phyloP scores from a whole-genome alignment of 2,113 vertebrate species.

The Notothenia rossii region DNA sequence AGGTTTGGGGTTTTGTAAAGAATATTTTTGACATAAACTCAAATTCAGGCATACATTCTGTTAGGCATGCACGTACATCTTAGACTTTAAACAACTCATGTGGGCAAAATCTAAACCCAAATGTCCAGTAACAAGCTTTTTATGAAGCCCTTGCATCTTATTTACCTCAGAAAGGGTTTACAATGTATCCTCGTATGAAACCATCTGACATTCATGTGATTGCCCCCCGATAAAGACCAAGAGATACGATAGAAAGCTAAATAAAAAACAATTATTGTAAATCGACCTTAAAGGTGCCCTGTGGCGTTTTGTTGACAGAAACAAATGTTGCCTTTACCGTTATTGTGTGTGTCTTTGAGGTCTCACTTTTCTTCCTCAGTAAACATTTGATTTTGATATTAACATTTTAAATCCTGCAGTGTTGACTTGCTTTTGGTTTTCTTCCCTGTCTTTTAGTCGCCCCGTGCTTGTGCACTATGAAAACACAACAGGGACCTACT shows the following conservation, averaged over 20 bases:
- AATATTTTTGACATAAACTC: too few species aligned
- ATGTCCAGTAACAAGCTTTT: neutral
- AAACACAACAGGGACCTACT: neutral
- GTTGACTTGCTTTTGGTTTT: neutral
- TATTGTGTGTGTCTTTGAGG: too few species aligned
- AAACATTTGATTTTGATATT: too few species aligned
- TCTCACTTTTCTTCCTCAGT: neutral
- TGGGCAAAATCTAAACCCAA: neutral
- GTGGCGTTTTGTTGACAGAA: neutral
- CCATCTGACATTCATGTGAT: neutral
- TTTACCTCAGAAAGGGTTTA: neutral
- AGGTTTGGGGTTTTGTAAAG: neutral
- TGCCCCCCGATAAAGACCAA: neutral
- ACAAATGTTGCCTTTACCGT: too few species aligned
- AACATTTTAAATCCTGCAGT: neutral
- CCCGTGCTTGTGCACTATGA: neutral
- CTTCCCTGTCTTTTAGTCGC: neutral
- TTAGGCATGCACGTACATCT: neutral
- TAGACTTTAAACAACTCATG: neutral
- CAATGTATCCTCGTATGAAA: neutral
- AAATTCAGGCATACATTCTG: neutral
- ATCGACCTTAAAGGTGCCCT: too few species aligned
- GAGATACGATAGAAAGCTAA: neutral
- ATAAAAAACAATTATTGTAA: too few species aligned
- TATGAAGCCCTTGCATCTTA: neutral